Conservation (phyloP, 2,888 invertebrate genomes). For the Drosophila koepferae region DNA sequence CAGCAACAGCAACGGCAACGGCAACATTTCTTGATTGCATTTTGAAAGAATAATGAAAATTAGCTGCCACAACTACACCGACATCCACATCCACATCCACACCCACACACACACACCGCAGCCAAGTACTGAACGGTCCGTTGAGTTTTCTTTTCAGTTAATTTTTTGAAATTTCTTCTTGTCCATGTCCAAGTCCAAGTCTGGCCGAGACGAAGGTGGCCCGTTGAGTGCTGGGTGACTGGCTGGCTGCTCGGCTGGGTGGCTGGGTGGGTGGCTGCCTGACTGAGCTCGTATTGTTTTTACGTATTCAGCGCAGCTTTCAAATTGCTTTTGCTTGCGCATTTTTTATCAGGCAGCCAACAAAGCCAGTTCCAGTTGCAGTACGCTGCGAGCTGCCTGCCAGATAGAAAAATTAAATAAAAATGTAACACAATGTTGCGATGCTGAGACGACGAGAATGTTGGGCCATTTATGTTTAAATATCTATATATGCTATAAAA, state of each 20-base stretch:
- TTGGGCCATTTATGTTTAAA: conserved; percentile 19
- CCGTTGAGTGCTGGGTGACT: conserved; percentile 8
- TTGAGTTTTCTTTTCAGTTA: conserved; percentile 63
- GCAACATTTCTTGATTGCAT: conserved; percentile 77
- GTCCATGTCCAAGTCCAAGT: conserved; percentile 38
- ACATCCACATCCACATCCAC: conserved; percentile 26
- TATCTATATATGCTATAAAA: background rate
- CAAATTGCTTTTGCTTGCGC: conserved; percentile 79
- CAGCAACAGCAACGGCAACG: conserved; percentile 52
- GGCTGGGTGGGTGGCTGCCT: background rate
- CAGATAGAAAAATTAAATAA: conserved; percentile 79
- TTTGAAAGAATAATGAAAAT: conserved; percentile 79
- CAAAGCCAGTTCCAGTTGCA: conserved; percentile 61
- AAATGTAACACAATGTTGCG: conserved; percentile 77
- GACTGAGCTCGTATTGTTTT: conserved; percentile 65
- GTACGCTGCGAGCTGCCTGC: conserved; percentile 40
- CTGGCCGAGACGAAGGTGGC: conserved; percentile 38
- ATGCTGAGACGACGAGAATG: conserved; percentile 4
- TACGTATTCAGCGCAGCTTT: conserved; percentile 80
- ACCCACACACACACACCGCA: conserved; percentile 21
- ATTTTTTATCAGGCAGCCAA: conserved; percentile 72
- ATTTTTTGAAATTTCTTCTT: conserved; percentile 57
- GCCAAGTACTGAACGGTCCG: conserved; percentile 40
- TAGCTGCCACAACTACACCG: conserved; percentile 73
- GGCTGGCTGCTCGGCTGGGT: background rate